These are phyloP conservation scores for Onchidella celtica DNA, from an alignment of 2,888 invertebrate species.

Conservation along the genomic window DNA sequence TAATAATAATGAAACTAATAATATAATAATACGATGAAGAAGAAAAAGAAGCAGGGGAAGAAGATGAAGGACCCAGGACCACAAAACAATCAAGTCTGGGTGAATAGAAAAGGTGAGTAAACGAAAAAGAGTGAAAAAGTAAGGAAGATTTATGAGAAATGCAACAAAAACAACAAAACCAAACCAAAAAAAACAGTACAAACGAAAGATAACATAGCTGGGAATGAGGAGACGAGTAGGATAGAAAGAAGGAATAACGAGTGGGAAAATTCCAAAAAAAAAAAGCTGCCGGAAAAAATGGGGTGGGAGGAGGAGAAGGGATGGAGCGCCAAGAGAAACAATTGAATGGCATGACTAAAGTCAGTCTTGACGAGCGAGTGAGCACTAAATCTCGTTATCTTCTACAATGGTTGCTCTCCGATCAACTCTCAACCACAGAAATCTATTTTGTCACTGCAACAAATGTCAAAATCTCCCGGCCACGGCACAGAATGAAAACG, in stretches of 20 bases:
- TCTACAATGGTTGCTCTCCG: no score
- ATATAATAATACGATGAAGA: background rate
- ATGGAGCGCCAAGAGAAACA: background rate
- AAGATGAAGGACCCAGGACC: slow-evolving; percentile 18
- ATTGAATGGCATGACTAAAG: no score
- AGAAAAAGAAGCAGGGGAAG: slow-evolving; percentile 17
- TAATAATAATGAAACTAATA: no score
- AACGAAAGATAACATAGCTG: background rate
- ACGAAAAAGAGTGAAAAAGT: slow-evolving; percentile 37
- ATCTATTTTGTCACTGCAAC: no score
- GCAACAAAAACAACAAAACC: slow-evolving; percentile 5
- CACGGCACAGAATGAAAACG: no score
- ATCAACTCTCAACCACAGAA: no score
- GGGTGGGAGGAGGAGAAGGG: background rate
- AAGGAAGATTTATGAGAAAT: slow-evolving; percentile 15
- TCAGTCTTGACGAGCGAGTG: no score
- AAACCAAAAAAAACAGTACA: background rate
- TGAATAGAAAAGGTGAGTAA: slow-evolving; percentile 21
- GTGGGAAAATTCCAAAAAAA: background rate
- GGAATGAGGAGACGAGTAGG: slow-evolving; percentile 1
- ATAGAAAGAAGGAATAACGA: slow-evolving; percentile 1
- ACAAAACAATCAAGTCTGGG: no score
- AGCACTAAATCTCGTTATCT: no score
- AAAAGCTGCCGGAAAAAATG: background rate
- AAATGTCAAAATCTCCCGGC: no score